phyloP scores from a whole-genome alignment of 2,113 vertebrate species.

The Sula dactylatra region DNA sequence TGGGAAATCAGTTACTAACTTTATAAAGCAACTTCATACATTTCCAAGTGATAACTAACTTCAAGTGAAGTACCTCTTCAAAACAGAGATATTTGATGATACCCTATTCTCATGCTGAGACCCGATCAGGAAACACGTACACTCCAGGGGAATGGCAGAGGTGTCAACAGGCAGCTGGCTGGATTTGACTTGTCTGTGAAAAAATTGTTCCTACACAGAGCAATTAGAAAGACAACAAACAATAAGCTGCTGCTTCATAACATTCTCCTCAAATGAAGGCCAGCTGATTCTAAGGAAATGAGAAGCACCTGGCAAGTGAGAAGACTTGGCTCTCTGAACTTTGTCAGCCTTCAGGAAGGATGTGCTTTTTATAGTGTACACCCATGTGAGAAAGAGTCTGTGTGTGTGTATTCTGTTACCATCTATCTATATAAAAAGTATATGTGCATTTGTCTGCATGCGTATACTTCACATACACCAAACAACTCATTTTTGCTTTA shows the following conservation, averaged over 20 bases:
- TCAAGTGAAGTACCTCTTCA: neutral
- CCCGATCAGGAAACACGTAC: neutral
- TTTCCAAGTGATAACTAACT: neutral
- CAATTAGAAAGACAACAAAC: neutral
- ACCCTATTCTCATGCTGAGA: neutral
- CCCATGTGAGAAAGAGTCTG: neutral
- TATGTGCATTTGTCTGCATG: neutral
- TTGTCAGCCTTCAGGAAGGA: neutral
- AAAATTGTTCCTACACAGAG: neutral
- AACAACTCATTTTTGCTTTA: neutral
- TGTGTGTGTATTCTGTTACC: too few relatives aligned
- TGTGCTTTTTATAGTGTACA: neutral
- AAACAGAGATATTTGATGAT: neutral
- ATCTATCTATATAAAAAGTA: neutral
- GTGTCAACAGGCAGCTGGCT: neutral
- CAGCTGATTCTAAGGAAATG: neutral
- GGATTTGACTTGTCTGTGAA: neutral
- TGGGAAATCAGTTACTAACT: neutral
- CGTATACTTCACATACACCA: neutral
- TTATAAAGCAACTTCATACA: neutral
- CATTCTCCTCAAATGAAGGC: neutral
- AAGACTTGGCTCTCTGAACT: neutral
- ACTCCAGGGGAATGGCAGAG: neutral
- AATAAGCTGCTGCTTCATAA: neutral
- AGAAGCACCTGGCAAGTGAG: neutral